Evolutionary conservation across 2,888 invertebrate species (phyloP), one percentile per base, ranked within the genome.

Genomic region (Petrophora chlorosata): DNA sequence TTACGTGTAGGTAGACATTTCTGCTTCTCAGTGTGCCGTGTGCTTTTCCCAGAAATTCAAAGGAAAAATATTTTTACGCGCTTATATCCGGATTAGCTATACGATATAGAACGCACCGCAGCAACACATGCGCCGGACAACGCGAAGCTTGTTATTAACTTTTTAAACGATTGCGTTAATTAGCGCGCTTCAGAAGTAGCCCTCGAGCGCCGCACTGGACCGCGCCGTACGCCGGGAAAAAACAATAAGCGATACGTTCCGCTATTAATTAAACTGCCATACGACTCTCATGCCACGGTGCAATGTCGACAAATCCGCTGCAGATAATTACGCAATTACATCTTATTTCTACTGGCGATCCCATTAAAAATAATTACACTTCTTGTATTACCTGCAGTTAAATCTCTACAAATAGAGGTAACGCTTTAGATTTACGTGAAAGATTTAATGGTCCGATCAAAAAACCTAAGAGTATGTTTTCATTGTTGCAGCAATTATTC

Each of bases 401-500:
- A n/a, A n/a, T n/a, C n/a, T n/a, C n/a, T n/a, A n/a, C n/a, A n/a
- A n/a, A n/a, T n/a, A n/a, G n/a, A n/a, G n/a, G n/a, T n/a, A n/a
- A n/a, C n/a, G n/a, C n/a, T n/a, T n/a, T n/a, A n/a, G n/a, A n/a
- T n/a, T n/a, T n/a, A n/a, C n/a, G n/a, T n/a, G n/a, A n/a, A n/a
- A n/a, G n/a, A n/a, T n/a, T n/a, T n/a, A n/a, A n/a, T n/a, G n/a
- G n/a, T n/a, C n/a, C n/a, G n/a, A n/a, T n/a, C n/a, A n/a, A n/a
- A 5, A 19, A 19, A 19, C 7, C 7, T 19, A 19, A 22, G 8
- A 3, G 22, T 22, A 33, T 17, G 40, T 30, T 22, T 38, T 23
- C 38, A 57, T 87, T 83, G 79, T 93, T 93, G 15, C 92, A 97
- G 97, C 96, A 96, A 94, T 88, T 97, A 72, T 96, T 97, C 90